These are phyloP conservation scores for Haliaeetus leucogaster DNA, from an alignment of 2,113 vertebrate species.

Conservation along the genomic window DNA sequence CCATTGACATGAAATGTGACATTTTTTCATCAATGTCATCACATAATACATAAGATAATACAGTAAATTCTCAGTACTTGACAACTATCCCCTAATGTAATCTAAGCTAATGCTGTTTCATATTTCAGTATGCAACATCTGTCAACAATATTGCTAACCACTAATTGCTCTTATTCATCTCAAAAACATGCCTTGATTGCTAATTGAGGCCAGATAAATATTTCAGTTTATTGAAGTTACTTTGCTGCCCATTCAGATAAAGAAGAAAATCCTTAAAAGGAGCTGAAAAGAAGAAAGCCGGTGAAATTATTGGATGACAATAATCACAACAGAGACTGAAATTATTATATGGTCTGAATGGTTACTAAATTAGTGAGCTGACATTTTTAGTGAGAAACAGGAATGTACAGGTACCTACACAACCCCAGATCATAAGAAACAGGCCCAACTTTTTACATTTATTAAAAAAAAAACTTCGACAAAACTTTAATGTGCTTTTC, in stretches of 20 bases:
- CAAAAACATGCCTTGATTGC: neutral
- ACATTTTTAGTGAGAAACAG: neutral
- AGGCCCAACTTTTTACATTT: neutral
- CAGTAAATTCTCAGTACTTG: slow-evolving; percentile 35
- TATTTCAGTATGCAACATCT: neutral
- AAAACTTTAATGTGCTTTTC: neutral
- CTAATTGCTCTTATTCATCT: neutral
- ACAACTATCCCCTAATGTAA: slow-evolving; percentile 13
- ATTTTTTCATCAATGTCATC: slow-evolving; percentile 43
- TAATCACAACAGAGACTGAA: neutral
- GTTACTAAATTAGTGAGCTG: neutral
- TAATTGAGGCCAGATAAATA: neutral
- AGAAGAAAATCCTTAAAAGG: neutral
- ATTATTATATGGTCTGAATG: neutral
- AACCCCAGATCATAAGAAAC: neutral
- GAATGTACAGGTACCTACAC: neutral
- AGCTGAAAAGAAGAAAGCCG: neutral
- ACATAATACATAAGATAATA: neutral
- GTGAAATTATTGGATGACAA: neutral
- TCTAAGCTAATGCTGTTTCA: slow-evolving; percentile 19
- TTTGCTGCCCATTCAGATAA: neutral
- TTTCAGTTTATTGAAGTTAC: neutral
- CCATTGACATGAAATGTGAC: neutral
- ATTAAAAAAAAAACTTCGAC: too few species aligned
- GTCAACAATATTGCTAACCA: slow-evolving; percentile 19